Evolutionary conservation across 2,888 invertebrate genomes (phyloP).

Genomic region (Pachydiplax longipennis): DNA sequence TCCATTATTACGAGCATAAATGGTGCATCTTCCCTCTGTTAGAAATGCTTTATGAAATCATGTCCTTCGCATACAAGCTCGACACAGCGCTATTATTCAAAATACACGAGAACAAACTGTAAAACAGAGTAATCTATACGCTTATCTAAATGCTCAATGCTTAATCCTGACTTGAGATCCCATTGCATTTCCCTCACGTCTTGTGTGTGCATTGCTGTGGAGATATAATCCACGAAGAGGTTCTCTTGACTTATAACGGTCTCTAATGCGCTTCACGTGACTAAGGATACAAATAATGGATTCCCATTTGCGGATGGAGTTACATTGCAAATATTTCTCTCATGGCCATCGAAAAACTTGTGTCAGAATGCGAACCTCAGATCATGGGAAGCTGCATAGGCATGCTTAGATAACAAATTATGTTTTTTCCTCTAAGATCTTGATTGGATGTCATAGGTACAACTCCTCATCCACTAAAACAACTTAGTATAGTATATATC

Average conservation of each 20-base stretch:
- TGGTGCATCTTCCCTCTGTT: not conserved
- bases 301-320: not conserved
- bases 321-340: too few relatives aligned
- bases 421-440: too few relatives aligned
- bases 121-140: not conserved
- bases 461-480: too few relatives aligned
- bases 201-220: not conserved
- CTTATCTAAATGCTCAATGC: not conserved
- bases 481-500: too few relatives aligned
- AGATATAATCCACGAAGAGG: not conserved
- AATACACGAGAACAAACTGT: not conserved
- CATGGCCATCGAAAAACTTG: too few relatives aligned
- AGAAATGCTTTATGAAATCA: not conserved
- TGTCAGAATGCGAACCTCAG: too few relatives aligned
- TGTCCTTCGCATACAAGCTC: too few relatives aligned
- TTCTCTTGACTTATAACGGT: not conserved
- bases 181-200: not conserved
- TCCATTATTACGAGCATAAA: too few relatives aligned
- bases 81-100: too few relatives aligned
- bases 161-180: not conserved
- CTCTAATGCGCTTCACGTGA: not conserved
- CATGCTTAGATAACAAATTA: too few relatives aligned
- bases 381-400: too few relatives aligned
- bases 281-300: not conserved
- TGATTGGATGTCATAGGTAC: too few relatives aligned